Conservation (phyloP, 2,888 invertebrate genomes). For the Pseudoips prasinana region DNA sequence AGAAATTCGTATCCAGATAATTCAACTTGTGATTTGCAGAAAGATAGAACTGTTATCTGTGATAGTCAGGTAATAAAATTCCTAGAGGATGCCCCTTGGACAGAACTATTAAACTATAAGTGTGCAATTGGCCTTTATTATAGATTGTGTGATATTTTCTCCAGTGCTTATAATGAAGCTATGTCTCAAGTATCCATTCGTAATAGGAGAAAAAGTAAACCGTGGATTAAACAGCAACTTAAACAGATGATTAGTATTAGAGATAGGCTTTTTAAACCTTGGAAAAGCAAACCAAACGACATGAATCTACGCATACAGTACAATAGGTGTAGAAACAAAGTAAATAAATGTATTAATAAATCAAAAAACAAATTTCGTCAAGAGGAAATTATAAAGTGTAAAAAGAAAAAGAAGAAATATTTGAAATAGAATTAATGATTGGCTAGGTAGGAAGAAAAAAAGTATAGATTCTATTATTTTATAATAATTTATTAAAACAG, state of each 20-base stretch:
- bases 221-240: background rate
- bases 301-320: background rate
- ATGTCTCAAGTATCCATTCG: background rate
- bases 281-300: background rate
- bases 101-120: background rate
- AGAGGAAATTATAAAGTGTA: background rate
- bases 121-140: background rate
- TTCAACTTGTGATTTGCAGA: no score
- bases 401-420: constrained; percentile 1
- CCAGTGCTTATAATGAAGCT: background rate
- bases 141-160: background rate
- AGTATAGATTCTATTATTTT: background rate
- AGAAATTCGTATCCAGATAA: no score
- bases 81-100: background rate
- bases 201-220: background rate
- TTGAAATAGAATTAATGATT: background rate
- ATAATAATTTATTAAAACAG: background rate
- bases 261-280: background rate
- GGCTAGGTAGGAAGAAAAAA: background rate
- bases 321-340: background rate
- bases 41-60: no score
- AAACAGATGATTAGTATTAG: background rate
- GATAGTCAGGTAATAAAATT: no score
- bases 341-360: no score
- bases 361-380: constrained; percentile 1